Evolutionary conservation across 1,140 invertebrate species (phyloP).

Genomic region (Drosophila jambulina): DNA sequence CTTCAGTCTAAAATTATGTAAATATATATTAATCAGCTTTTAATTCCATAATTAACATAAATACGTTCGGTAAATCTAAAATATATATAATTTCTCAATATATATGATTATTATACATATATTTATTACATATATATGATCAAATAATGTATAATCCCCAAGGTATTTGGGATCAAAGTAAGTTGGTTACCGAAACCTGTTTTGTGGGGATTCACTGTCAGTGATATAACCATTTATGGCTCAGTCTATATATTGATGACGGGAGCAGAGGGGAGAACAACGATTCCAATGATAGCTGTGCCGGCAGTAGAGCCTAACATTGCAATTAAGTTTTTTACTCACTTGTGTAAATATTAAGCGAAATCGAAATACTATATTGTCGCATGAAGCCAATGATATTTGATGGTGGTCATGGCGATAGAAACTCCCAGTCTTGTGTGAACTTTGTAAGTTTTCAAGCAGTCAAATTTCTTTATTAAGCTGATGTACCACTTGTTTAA

Average conservation of each 20-base stretch:
- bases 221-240: slow-evolving; percentile 4
- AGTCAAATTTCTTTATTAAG: neutral
- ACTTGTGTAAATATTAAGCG: slow-evolving; percentile 22
- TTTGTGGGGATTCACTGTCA: slow-evolving; percentile 4
- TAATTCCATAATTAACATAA: neutral
- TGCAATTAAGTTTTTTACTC: slow-evolving; percentile 10
- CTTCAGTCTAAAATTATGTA: neutral
- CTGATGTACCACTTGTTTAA: neutral
- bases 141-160: neutral
- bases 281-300: neutral
- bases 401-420: neutral
- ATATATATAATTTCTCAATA: too few species aligned
- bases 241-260: neutral
- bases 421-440: neutral
- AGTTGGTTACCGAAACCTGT: neutral
- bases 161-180: neutral
- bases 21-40: neutral
- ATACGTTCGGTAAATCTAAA: too few species aligned
- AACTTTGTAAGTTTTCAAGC: neutral
- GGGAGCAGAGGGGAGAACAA: neutral
- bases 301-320: neutral
- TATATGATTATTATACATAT: too few species aligned
- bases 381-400: neutral
- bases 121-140: neutral
- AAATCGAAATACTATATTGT: neutral